Evolutionary conservation across 2,888 invertebrate genomes (phyloP).

Genomic region (Perithous albicinctus): DNA sequence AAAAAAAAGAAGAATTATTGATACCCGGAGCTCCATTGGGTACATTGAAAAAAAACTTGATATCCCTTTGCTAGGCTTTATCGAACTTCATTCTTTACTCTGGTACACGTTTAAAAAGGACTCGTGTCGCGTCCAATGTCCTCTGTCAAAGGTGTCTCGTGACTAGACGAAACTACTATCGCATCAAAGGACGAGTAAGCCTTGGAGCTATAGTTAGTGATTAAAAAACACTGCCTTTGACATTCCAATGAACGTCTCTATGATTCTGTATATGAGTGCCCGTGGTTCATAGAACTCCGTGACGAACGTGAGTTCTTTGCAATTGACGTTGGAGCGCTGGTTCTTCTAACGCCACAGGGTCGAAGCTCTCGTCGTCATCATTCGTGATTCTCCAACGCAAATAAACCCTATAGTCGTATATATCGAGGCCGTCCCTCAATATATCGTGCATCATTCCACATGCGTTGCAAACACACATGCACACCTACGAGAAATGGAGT

Average conservation of each 20-base stretch:
- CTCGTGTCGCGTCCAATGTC: slow-evolving; percentile 13
- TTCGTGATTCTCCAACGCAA: slow-evolving; percentile 6
- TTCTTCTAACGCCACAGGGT: slow-evolving; percentile 10
- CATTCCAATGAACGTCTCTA: slow-evolving; percentile 30
- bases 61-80: background rate
- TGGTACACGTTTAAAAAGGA: background rate
- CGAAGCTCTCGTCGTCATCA: slow-evolving; percentile 17
- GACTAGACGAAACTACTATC: slow-evolving; percentile 11
- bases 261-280: background rate
- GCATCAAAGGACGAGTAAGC: slow-evolving; percentile 27
- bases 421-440: slow-evolving; percentile 1
- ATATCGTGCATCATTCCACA: slow-evolving; percentile 11
- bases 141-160: slow-evolving; percentile 23
- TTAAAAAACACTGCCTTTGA: slow-evolving; percentile 49
- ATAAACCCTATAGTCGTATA: background rate
- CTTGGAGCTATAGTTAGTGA: slow-evolving; percentile 39
- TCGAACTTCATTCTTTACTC: background rate
- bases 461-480: background rate
- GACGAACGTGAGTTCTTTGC: slow-evolving; percentile 15
- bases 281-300: background rate
- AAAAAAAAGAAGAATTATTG: slow-evolving; percentile 31
- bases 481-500: slow-evolving; percentile 11
- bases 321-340: slow-evolving; percentile 15
- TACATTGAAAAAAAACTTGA: slow-evolving; percentile 28
- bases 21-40: background rate